Base-by-base conservation (phyloP, 2,797 vertebrate species). In the Dallia pectoralis region DNA sequence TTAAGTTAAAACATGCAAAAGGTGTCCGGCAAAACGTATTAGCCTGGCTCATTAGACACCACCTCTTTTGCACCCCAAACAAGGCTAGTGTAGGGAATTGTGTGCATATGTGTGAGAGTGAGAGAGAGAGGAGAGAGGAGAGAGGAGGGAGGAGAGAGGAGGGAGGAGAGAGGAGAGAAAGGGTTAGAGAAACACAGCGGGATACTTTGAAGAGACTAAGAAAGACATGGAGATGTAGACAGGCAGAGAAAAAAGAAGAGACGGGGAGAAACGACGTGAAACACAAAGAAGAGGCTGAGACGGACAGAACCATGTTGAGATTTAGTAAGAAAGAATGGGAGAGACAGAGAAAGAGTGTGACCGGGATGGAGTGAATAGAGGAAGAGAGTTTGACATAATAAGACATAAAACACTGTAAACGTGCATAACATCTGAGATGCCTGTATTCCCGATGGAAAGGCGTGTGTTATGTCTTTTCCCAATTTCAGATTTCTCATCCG, bases 331-430 rank as follows among this genome's bases (percentile, higher is more conserved):
- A 18, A 36, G 15, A 36, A 6, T 6, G 27, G 9, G 7, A 19
- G 18, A 7, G 7, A 19, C 29, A 32, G 40, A n/a, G 51, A 32
- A 30, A 29, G 5, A 61, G 33, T 18, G 56, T 5, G 33, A n/a
- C 44, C n/a, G 61, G 2, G 32, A 75, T 19, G 67, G 66, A 11
- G 62, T n/a, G 22, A 40, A 25, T 36, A 29, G n/a, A 47, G 14
- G 30, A 15, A 15, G 64, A 40, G 62, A 51, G 64, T 36, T 27
- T 29, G 68, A 40, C 29, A 72, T 62, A 72, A 66, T 49, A 44
- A 6, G 48, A 47, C 25, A 5, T 9, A 40, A 40, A 40, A 40
- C 36, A 40, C 36, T 40, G 36, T 40, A 40, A 40, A 40, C 36
- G 2, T 40, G n/a, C n/a, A n/a, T n/a, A 40, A 5, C 36, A 40